Percentiles rank a stretch among this genome's conserved stretches.
phyloP scores from a whole-genome alignment of 2,888 invertebrate genomes.

The Empis stercorea region DNA sequence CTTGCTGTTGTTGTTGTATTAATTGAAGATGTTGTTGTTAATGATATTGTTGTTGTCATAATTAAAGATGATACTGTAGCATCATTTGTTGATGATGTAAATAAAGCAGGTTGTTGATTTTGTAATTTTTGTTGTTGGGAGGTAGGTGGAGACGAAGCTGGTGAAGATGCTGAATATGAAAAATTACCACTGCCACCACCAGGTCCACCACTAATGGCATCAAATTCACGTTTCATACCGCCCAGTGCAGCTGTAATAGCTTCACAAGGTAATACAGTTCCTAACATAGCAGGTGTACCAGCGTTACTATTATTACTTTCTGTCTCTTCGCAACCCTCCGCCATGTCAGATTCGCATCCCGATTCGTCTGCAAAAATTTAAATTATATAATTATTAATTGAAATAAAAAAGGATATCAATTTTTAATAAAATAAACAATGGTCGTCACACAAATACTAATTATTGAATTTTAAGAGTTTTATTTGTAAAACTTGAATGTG shows the following conservation, averaged over 20 bases:
- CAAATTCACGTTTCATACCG: constrained; percentile 33
- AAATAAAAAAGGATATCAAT: no score
- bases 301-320: constrained; percentile 21
- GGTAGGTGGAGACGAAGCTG: not conserved
- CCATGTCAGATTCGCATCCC: constrained; percentile 60
- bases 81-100: constrained; percentile 4
- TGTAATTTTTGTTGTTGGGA: not conserved
- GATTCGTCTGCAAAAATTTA: constrained; percentile 46
- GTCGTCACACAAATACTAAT: no score
- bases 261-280: constrained; percentile 36
- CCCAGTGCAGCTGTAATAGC: constrained; percentile 32
- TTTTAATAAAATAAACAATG: no score
- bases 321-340: constrained; percentile 54
- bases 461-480: no score
- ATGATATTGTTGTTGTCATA: not conserved
- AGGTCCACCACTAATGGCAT: constrained; percentile 18
- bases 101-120: constrained; percentile 4
- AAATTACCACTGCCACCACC: not conserved
- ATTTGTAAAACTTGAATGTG: no score
- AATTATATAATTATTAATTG: no score
- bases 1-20: constrained; percentile 3
- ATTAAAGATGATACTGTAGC: not conserved
- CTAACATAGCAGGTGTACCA: constrained; percentile 30
- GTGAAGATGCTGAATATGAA: not conserved
- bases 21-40: constrained; percentile 2